Evolutionary conservation across 1,140 invertebrate species (phyloP).

Genomic region (Drosophila lini): DNA sequence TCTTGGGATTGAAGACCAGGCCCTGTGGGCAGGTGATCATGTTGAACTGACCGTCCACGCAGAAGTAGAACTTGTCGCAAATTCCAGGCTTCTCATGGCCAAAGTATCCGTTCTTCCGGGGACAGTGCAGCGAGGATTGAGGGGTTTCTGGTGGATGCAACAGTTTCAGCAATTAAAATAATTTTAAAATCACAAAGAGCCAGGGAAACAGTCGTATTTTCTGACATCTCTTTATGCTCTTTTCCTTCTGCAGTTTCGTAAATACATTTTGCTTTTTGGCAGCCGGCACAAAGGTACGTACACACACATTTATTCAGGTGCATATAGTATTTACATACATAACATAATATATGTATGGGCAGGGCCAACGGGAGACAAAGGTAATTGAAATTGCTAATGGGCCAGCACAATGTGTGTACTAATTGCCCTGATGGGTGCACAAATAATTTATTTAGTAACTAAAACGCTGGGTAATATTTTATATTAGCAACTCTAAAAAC

Average conservation of each 20-base stretch:
- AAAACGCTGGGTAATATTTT: slow-evolving; percentile 33
- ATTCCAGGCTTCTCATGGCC: slow-evolving; percentile 91
- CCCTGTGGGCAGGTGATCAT: slow-evolving; percentile 95
- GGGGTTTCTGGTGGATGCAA: slow-evolving; percentile 87
- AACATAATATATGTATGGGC: neutral
- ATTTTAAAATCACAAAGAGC: slow-evolving; percentile 15
- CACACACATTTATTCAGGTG: slow-evolving; percentile 29
- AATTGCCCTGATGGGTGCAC: slow-evolving; percentile 47
- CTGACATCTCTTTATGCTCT: neutral
- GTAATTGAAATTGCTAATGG: slow-evolving; percentile 64
- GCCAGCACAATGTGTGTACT: slow-evolving; percentile 38
- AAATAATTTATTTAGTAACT: slow-evolving; percentile 51
- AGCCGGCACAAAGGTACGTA: slow-evolving; percentile 14
- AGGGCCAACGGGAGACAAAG: slow-evolving; percentile 29
- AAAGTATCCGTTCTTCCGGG: slow-evolving; percentile 94
- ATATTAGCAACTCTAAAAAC: slow-evolving; percentile 4
- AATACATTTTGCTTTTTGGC: slow-evolving; percentile 21
- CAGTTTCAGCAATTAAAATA: neutral
- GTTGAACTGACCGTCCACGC: slow-evolving; percentile 94
- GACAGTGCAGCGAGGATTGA: slow-evolving; percentile 90
- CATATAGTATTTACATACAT: slow-evolving; percentile 11
- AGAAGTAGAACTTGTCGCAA: slow-evolving; percentile 96
- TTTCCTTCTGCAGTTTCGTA: slow-evolving; percentile 7
- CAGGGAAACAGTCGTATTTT: slow-evolving; percentile 4
- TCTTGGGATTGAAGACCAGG: slow-evolving; percentile 94